Conservation (phyloP, 2,797 vertebrate species). For the Microhierax caerulescens region DNA sequence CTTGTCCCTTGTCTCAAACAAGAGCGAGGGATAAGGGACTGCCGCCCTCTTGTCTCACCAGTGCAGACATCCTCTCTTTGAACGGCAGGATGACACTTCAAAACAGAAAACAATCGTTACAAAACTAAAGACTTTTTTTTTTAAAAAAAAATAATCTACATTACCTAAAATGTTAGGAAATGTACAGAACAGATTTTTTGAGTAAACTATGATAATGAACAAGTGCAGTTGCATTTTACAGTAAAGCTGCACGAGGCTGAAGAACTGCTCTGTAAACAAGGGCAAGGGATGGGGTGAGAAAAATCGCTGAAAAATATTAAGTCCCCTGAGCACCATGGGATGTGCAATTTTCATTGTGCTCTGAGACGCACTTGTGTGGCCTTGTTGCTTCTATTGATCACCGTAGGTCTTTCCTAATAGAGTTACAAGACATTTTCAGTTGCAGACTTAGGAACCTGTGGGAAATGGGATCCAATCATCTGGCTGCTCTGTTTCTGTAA, state of each 20-base stretch:
- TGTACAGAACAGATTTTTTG: neutral
- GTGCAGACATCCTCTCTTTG: neutral
- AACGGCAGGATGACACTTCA: neutral
- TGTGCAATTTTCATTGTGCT: conserved; percentile 66
- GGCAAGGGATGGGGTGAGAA: conserved; percentile 8
- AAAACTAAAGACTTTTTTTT: neutral
- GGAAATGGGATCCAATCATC: conserved; percentile 59
- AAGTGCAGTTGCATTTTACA: neutral
- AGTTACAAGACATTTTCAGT: conserved; percentile 74
- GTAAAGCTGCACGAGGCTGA: neutral
- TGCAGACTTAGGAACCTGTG: conserved; percentile 52
- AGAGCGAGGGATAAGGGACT: neutral
- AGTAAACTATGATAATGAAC: neutral
- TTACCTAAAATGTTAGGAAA: neutral
- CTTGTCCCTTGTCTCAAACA: neutral
- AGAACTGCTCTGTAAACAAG: conserved; percentile 21
- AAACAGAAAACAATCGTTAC: neutral
- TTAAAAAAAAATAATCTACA: neutral
- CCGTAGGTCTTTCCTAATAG: conserved; percentile 72
- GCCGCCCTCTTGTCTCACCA: neutral
- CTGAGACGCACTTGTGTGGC: conserved; percentile 54
- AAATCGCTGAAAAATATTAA: conserved; percentile 66
- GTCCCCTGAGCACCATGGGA: conserved; percentile 48
- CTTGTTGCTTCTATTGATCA: conserved; percentile 74
- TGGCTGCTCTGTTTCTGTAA: conserved; percentile 41